Percentiles rank a stretch among this genome's conserved stretches.
phyloP scores from a whole-genome alignment of 2,888 invertebrate species.

The Tachina grossa region DNA sequence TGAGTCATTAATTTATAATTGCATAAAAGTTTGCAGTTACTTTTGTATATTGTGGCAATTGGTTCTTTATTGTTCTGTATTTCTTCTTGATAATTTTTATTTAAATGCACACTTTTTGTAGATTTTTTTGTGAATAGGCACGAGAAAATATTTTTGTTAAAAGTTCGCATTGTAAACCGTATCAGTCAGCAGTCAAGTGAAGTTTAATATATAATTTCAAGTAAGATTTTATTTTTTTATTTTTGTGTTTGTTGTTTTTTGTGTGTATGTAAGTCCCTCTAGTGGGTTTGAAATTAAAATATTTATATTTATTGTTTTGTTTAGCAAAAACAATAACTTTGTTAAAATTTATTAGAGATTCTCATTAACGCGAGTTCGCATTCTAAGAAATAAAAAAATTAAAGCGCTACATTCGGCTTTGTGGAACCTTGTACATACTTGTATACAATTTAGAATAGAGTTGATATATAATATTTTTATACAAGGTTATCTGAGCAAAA shows the following conservation, averaged over 20 bases:
- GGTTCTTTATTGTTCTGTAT: constrained; percentile 23
- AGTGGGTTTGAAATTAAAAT: no score
- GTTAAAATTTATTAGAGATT: no score
- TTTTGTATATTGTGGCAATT: constrained; percentile 56
- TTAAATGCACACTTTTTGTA: constrained; percentile 31
- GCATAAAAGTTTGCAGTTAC: constrained; percentile 8
- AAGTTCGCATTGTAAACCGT: constrained; percentile 52
- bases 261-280: not conserved
- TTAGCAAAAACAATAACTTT: not conserved
- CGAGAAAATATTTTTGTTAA: constrained; percentile 13
- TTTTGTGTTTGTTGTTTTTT: not conserved
- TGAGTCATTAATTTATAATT: not conserved
- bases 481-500: not conserved
- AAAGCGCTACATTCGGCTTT: no score
- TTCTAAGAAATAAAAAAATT: not conserved
- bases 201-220: constrained; percentile 31
- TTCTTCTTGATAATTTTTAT: not conserved
- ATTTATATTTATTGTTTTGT: not conserved
- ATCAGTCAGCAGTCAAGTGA: constrained; percentile 19
- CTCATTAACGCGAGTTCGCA: no score
- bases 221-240: not conserved
- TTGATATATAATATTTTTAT: no score
- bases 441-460: no score
- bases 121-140: constrained; percentile 26
- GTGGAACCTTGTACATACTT: no score